Evolutionary conservation across 1,140 invertebrate species (phyloP).

Genomic region (Drosophila watanabei): DNA sequence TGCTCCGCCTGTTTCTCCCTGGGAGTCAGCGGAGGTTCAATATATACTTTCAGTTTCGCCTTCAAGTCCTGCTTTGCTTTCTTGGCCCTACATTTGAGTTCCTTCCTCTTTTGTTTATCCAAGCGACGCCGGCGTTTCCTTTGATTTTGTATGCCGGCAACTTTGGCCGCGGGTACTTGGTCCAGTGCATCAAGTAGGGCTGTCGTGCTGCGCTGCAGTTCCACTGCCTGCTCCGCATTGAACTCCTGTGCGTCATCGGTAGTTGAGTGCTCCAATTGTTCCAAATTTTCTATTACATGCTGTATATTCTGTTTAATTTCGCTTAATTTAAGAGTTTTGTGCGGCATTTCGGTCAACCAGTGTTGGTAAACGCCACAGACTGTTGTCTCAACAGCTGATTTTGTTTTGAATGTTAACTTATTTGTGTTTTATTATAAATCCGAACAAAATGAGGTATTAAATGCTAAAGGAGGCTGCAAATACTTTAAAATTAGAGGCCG

Average conservation of each 20-base stretch:
- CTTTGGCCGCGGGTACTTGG: constrained; percentile 5
- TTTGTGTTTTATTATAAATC: constrained; percentile 10
- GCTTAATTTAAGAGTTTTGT: constrained; percentile 33
- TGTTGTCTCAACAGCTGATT: constrained; percentile 1
- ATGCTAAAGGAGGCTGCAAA: constrained; percentile 7
- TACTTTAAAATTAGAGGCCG: not conserved
- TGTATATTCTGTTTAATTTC: constrained; percentile 54
- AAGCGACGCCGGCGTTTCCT: constrained; percentile 45
- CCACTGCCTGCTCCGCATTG: not conserved
- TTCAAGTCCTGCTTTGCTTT: not conserved
- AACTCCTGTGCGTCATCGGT: not conserved
- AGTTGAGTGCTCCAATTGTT: constrained; percentile 14
- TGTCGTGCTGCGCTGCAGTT: constrained; percentile 31
- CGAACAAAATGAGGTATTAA: constrained; percentile 16
- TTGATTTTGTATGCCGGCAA: constrained; percentile 19
- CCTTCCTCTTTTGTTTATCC: constrained; percentile 24
- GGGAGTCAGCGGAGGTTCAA: not conserved
- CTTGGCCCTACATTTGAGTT: not conserved
- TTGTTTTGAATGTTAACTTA: constrained; percentile 8
- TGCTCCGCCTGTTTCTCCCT: constrained; percentile 21
- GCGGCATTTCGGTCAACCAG: constrained; percentile 45
- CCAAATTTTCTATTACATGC: constrained; percentile 39
- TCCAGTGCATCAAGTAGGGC: constrained; percentile 32
- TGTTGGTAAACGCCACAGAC: constrained; percentile 48
- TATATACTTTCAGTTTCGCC: no score